A percentile compares a stretch with the other conserved stretches of the same genome.
Conservation (phyloP, 2,113 vertebrate genomes). For the Chionomys nivalis region DNA sequence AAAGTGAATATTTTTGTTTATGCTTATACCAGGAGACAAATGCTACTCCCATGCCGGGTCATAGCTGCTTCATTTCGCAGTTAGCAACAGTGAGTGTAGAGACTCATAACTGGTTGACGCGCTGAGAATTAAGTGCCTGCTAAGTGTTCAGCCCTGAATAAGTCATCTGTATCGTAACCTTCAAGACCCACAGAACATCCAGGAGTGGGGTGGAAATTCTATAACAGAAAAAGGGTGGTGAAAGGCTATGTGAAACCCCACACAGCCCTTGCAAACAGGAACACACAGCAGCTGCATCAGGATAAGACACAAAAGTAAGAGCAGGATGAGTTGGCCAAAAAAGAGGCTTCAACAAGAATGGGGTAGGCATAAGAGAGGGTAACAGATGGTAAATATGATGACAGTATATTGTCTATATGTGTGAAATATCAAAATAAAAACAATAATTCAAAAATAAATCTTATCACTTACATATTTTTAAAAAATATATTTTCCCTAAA, state of each 20-base stretch:
- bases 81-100: not conserved
- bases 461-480: not conserved
- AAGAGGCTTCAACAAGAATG: not conserved
- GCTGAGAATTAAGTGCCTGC: not conserved
- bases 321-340: not conserved
- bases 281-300: not conserved
- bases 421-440: not conserved
- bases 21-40: too few relatives aligned
- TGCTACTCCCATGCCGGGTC: not conserved
- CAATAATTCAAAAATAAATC: not conserved
- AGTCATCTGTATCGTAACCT: not conserved
- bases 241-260: not conserved
- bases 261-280: not conserved
- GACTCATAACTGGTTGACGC: not conserved
- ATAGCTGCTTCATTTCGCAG: not conserved
- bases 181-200: not conserved
- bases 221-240: not conserved
- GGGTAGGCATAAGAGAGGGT: not conserved
- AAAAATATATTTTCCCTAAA: not conserved
- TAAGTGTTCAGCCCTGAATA: not conserved
- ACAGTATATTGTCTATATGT: not conserved
- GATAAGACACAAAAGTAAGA: not conserved
- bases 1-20: not conserved
- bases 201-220: not conserved
- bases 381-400: not conserved